Evolutionary conservation across 2,113 vertebrate species (phyloP), one percentile per base, ranked within the genome.

Genomic region (Anolis carolinensis): DNA sequence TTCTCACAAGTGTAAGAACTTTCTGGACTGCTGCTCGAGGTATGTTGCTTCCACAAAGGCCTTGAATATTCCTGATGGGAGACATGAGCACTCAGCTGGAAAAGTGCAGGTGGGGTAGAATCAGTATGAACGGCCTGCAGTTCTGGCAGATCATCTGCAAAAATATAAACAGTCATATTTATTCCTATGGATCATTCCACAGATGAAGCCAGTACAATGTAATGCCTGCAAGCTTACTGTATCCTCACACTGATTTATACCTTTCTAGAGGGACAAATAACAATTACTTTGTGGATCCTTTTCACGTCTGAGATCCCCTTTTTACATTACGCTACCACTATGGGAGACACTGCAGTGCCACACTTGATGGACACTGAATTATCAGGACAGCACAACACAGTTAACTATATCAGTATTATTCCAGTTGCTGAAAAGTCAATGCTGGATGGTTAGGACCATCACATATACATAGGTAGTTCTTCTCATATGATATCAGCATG

Each of bases 141-240:
- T 95, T 99, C 98, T 87, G 99, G 99, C 95, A 99, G 97, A 92
- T 99, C 99, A 94, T 99, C 99, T 99, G 92, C 30, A 71, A 94
- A 93, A 93, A 83, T 1, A 63, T 52, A 92, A 3, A 80, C 71
- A 73, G 91, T 63, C 75, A 68, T 7, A 79, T 78, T 63, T 89
- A 87, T 0, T 87, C 1, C 1, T 44, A 73, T 0, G 14, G 23
- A 20, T 76, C 52, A 79, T 86, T 1, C 1, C 32, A 74, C 0
- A 9, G 11, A 20, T 76, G 18, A 79, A 70, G 10, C 14, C 25
- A 48, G 34, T 2, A 62, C 50, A 44, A 63, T 13, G 4, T 18
- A 67, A 50, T 2, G 48, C 44, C 39, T n/a, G 71, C 18, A 71
- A 52, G 10, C 16, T 25, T 14, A 48, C 52, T 32, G n/a, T 52